phyloP scores from a whole-genome alignment of 1,140 invertebrate genomes.

The Drosophila albomicans region DNA sequence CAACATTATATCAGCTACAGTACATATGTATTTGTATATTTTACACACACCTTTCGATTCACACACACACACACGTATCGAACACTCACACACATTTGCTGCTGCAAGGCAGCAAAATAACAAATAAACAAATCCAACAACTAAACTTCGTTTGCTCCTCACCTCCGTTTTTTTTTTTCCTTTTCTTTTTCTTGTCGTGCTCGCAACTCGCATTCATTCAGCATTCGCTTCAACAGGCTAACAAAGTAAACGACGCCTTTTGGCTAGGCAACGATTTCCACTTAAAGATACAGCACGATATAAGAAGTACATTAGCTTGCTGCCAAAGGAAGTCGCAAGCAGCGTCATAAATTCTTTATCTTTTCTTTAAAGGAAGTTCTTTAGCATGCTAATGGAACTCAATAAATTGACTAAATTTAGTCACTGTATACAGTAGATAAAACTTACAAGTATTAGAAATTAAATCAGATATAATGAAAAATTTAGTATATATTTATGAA shows the following conservation, averaged over 20 bases:
- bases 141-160: slow-evolving; percentile 9
- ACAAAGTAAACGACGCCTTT: slow-evolving; percentile 39
- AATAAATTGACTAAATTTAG: not conserved
- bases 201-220: slow-evolving; percentile 23
- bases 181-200: no score
- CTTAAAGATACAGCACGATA: not conserved
- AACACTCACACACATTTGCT: not conserved
- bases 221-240: slow-evolving; percentile 37
- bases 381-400: no score
- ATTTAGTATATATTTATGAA: no score
- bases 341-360: no score
- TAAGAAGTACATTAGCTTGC: slow-evolving; percentile 12
- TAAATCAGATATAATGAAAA: no score
- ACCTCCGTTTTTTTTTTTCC: no score
- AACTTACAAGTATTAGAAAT: no score
- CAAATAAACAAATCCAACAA: slow-evolving; percentile 59
- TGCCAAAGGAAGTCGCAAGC: no score
- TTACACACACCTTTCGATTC: slow-evolving; percentile 4
- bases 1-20: slow-evolving; percentile 12
- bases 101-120: slow-evolving; percentile 21
- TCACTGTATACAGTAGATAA: no score
- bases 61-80: not conserved
- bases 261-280: slow-evolving; percentile 22
- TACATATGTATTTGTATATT: slow-evolving; percentile 1
- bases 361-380: no score